These are phyloP conservation scores for Tyria jacobaeae DNA, from an alignment of 2,888 invertebrate species.

Conservation along the genomic window DNA sequence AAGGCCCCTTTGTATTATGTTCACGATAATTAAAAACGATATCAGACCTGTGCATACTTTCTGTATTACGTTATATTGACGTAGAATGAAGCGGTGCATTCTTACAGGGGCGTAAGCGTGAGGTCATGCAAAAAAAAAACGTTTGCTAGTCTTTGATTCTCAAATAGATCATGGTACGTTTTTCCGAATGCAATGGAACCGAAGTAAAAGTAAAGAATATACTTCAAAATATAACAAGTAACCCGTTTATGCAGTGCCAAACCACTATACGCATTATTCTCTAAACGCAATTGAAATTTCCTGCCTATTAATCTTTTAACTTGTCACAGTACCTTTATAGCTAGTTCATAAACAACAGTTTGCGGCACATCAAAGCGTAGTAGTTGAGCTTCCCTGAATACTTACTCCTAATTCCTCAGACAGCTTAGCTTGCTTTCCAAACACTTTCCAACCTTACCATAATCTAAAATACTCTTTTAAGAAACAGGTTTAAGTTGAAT, in stretches of 20 bases:
- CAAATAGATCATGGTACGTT: no score
- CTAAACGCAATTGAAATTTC: not conserved
- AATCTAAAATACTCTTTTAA: slow-evolving; percentile 23
- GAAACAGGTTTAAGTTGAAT: rapidly evolving
- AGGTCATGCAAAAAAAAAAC: no score
- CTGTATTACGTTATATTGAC: no score
- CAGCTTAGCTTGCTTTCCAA: slow-evolving; percentile 54
- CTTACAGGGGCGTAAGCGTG: no score
- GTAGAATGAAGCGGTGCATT: no score
- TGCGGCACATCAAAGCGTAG: slow-evolving; percentile 47
- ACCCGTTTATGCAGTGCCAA: not conserved
- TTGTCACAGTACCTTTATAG: slow-evolving; percentile 15
- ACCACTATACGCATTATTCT: slow-evolving; percentile 11
- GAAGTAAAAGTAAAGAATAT: no score
- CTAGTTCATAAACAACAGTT: slow-evolving; percentile 31
- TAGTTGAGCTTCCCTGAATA: slow-evolving; percentile 38
- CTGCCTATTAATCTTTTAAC: not conserved
- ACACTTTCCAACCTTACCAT: slow-evolving; percentile 37
- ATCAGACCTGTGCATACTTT: no score
- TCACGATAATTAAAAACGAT: no score
- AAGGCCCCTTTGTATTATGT: no score
- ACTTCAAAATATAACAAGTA: no score
- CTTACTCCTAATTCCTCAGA: slow-evolving; percentile 52
- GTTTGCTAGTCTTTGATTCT: no score
- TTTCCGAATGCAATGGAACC: no score